A percentile compares a stretch with the other conserved stretches of the same genome.
Evolutionary conservation across 2,113 vertebrate species (phyloP).

Genomic region (Ceratotherium simum): DNA sequence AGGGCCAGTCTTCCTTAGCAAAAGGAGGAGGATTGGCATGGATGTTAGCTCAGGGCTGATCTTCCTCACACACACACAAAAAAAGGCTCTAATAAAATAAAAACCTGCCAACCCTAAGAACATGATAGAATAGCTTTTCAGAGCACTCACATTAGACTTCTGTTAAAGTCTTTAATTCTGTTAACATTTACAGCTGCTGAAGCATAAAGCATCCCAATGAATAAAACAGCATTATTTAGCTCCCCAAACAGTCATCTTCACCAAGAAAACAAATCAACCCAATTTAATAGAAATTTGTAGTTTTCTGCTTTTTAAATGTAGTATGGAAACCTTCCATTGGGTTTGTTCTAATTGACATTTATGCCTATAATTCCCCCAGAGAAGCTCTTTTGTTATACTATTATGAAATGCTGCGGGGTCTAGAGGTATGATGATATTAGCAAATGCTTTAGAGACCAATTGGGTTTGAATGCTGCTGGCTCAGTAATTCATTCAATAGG

Average conservation of each 20-base stretch:
- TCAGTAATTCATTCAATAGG: conserved; percentile 14
- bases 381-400: conserved; percentile 39
- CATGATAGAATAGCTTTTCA: conserved; percentile 75
- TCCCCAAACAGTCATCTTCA: conserved; percentile 51
- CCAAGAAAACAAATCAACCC: conserved; percentile 60
- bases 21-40: too few relatives aligned
- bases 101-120: conserved; percentile 74
- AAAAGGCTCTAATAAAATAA: conserved; percentile 77
- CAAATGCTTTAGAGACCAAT: conserved; percentile 31
- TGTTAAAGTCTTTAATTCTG: conserved; percentile 80
- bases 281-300: conserved; percentile 58
- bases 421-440: conserved; percentile 15
- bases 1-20: too few relatives aligned
- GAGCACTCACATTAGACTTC: conserved; percentile 71
- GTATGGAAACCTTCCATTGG: conserved; percentile 62
- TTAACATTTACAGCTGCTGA: conserved; percentile 77
- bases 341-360: conserved; percentile 52
- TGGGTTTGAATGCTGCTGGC: conserved; percentile 28
- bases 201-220: conserved; percentile 74
- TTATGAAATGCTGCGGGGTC: not conserved
- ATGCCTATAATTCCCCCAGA: not conserved
- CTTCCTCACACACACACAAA: too few relatives aligned
- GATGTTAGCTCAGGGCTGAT: too few relatives aligned
- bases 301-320: conserved; percentile 66
- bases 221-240: conserved; percentile 75